Evolutionary conservation across 2,113 vertebrate species (phyloP).

Genomic region (Chitala chitala): DNA sequence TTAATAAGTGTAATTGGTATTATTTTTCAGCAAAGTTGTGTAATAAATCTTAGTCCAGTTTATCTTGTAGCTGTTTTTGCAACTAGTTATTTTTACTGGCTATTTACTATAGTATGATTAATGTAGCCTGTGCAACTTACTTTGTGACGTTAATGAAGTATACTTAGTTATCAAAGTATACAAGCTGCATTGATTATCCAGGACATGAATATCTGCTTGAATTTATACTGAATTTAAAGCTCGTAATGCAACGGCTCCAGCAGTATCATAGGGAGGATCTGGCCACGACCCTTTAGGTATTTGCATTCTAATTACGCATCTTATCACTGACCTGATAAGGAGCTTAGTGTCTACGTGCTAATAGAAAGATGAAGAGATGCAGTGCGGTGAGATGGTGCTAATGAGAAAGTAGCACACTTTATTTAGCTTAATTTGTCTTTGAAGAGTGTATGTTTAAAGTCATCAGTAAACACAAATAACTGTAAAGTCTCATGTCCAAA

Average conservation of each 20-base stretch:
- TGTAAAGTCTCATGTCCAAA: no score
- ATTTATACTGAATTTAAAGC: not conserved
- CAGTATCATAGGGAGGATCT: not conserved
- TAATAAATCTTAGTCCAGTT: no score
- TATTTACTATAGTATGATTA: no score
- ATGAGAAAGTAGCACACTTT: slow-evolving; percentile 8
- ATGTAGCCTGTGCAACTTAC: no score
- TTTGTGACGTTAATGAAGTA: no score
- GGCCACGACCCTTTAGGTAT: not conserved
- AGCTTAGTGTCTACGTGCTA: slow-evolving; percentile 17
- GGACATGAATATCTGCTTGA: no score
- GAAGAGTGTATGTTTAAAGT: slow-evolving; percentile 6
- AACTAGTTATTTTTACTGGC: no score
- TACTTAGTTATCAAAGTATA: not conserved
- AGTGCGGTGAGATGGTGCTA: not conserved
- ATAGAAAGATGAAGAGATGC: not conserved
- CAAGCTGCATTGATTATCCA: no score
- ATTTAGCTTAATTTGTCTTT: not conserved
- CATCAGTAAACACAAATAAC: slow-evolving; percentile 1
- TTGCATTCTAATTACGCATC: slow-evolving; percentile 23
- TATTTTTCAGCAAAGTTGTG: no score
- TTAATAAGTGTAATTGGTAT: no score
- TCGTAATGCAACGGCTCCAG: not conserved
- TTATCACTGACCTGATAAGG: slow-evolving; percentile 19
- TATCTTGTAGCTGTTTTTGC: no score